These are phyloP conservation scores for Tinamus guttatus DNA, from an alignment of 2,113 vertebrate species.

Conservation along the genomic window DNA sequence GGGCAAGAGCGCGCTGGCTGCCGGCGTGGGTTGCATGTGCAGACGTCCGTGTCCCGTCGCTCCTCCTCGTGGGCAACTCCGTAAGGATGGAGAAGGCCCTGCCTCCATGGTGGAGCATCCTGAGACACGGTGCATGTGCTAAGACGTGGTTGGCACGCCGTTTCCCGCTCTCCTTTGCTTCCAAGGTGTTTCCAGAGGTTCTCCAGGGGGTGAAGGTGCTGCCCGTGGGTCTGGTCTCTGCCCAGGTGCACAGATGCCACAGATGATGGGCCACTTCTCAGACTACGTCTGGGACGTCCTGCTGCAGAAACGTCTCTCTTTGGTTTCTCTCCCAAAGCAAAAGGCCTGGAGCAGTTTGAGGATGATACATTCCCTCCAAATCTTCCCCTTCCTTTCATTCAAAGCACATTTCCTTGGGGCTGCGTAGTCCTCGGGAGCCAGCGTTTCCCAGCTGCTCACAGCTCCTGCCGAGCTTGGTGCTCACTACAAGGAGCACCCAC, in stretches of 20 bases:
- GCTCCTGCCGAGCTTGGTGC: not conserved
- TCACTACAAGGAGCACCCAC: rapidly evolving
- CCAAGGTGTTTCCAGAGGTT: not conserved
- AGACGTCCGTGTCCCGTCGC: not conserved
- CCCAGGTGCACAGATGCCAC: not conserved
- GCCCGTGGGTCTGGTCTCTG: not conserved
- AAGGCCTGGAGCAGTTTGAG: not conserved
- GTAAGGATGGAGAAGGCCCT: not conserved
- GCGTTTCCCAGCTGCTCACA: rapidly evolving
- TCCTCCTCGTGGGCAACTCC: not conserved
- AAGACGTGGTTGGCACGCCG: no score
- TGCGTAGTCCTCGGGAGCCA: not conserved
- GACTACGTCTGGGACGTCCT: not conserved
- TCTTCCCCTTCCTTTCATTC: not conserved
- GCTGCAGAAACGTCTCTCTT: not conserved
- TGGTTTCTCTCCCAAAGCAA: not conserved
- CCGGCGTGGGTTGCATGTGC: not conserved
- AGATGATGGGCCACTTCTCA: rapidly evolving
- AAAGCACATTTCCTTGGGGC: not conserved
- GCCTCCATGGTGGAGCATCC: no score
- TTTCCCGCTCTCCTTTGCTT: not conserved
- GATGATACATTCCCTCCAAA: not conserved
- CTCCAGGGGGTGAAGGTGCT: not conserved
- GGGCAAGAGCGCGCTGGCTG: not conserved
- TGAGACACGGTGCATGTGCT: no score